Evolutionary conservation across 2,888 invertebrate species (phyloP).

Genomic region (Euzophera pinguis): DNA sequence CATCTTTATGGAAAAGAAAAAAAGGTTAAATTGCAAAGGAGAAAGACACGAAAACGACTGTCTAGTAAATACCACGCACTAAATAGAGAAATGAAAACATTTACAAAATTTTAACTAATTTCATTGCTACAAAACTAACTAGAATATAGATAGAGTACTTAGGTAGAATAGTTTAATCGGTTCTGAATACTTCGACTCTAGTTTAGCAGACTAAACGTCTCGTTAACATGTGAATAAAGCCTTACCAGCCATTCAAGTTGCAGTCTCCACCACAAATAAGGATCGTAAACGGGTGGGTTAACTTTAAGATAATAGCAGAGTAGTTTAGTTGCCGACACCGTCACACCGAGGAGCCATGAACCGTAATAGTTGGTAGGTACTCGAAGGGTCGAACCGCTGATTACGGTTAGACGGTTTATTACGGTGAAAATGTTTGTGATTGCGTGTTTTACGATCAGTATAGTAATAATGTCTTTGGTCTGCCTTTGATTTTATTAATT

Average conservation of each 20-base stretch:
- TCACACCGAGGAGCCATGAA: constrained; percentile 6
- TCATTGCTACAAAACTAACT: too few relatives aligned
- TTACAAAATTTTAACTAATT: too few relatives aligned
- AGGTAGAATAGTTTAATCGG: too few relatives aligned
- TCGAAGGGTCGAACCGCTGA: constrained; percentile 42
- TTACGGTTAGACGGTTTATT: constrained; percentile 49
- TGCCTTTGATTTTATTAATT: constrained; percentile 9
- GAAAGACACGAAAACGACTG: too few relatives aligned
- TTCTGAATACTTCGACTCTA: too few relatives aligned
- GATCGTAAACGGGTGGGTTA: constrained; percentile 66
- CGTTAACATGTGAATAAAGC: constrained; percentile 14
- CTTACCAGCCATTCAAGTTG: constrained; percentile 18
- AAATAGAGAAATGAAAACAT: too few relatives aligned
- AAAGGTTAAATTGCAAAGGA: too few relatives aligned
- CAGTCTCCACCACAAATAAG: constrained; percentile 62
- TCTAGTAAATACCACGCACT: too few relatives aligned
- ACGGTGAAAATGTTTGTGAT: constrained; percentile 44
- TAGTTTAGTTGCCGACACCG: constrained; percentile 40
- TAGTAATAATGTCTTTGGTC: constrained; percentile 10
- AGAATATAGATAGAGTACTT: too few relatives aligned
- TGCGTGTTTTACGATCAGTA: constrained; percentile 28
- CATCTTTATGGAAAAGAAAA: too few relatives aligned
- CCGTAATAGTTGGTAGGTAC: not conserved
- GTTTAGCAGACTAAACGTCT: not conserved
- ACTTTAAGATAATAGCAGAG: constrained; percentile 68